Percentiles rank a stretch among this genome's conserved stretches.
These are phyloP conservation scores for Philonicus albiceps DNA, from an alignment of 2,888 invertebrate genomes.

Conservation along the genomic window DNA sequence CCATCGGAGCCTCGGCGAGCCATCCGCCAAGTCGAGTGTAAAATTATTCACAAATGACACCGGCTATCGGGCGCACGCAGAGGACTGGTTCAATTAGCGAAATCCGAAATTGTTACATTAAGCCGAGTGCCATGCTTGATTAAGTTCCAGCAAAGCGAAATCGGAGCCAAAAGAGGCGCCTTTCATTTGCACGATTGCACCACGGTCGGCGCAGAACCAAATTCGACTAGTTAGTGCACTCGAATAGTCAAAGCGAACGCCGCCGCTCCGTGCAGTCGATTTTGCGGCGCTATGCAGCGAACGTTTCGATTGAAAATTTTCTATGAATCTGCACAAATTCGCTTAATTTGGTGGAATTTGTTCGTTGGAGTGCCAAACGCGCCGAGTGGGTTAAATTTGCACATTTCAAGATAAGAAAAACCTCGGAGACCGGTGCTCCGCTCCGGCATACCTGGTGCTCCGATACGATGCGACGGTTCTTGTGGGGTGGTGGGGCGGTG, in stretches of 20 bases:
- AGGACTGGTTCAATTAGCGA: slow-evolving; percentile 30
- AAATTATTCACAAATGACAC: slow-evolving; percentile 32
- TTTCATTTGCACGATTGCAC: slow-evolving; percentile 28
- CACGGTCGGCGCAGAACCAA: background rate
- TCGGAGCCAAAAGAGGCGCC: slow-evolving; percentile 27
- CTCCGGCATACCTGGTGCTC: background rate
- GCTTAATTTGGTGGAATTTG: slow-evolving; percentile 57
- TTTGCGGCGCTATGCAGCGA: slow-evolving; percentile 6
- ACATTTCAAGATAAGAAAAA: slow-evolving; percentile 34
- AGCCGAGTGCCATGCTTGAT: slow-evolving; percentile 25
- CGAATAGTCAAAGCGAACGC: slow-evolving; percentile 25
- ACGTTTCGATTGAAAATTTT: slow-evolving; percentile 55
- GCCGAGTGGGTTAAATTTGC: slow-evolving; percentile 47
- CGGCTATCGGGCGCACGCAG: slow-evolving; percentile 3
- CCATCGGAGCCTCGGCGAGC: background rate
- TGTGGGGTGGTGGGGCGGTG: background rate
- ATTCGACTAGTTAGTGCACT: slow-evolving; percentile 11
- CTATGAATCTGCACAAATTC: slow-evolving; percentile 59
- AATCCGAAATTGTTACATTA: slow-evolving; percentile 40
- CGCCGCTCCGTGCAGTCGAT: background rate
- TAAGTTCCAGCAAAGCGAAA: slow-evolving; percentile 29
- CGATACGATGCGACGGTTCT: background rate
- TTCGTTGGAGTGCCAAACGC: slow-evolving; percentile 51
- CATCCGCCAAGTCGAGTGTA: background rate
- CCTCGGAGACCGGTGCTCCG: background rate